Evolutionary conservation across 2,888 invertebrate species (phyloP), one percentile per base, ranked within the genome.

Genomic region (Xestobium rufovillosum): DNA sequence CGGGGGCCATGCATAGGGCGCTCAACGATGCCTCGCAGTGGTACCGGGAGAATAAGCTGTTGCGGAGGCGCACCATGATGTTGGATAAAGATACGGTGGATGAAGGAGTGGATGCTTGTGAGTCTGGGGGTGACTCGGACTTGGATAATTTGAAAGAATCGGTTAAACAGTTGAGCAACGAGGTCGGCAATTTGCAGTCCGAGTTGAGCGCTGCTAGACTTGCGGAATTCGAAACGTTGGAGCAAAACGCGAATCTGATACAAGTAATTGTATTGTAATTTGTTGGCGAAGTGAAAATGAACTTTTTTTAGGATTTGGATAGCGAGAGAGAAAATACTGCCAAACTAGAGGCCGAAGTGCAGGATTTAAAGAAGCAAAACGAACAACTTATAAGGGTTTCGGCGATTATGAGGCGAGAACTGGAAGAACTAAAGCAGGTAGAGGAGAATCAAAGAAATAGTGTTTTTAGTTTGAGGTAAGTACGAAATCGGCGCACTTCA

Each of bases 31-130:
- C 80, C 0, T 72, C 75, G 1, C 71, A 82, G 66, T 84, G 83
- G 83, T 83, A 83, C 67, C 78, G 79, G 43, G 80, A 83, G 65
- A 83, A 83, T 56, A 77, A 80, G 41, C 76, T 77, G 53, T 60
- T 84, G 33, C 81, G 83, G 60, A 63, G 84, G 10, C 71, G 75
- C 45, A 83, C 82, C 43, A 73, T 75, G 15, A 63, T 83, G 23
- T 57, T 78, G 39, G 78, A 79, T 45, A 73, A 73, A 28, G 69
- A 71, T 45, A 60, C 69, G 36, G 62, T 76, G n/a, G 76, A 78
- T n/a, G 67, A 68, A 42, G 65, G 65, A 14, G 63, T 65, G 2
- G 64, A 66, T 41, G 58, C 60, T 2, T 57, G 58, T 3, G 73
- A 73, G 48, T 56, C 68, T 0, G 71, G 70, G 45, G 68, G 69